Base-by-base conservation (phyloP, 1,140 invertebrate genomes). In the Drosophila prosaltans region DNA sequence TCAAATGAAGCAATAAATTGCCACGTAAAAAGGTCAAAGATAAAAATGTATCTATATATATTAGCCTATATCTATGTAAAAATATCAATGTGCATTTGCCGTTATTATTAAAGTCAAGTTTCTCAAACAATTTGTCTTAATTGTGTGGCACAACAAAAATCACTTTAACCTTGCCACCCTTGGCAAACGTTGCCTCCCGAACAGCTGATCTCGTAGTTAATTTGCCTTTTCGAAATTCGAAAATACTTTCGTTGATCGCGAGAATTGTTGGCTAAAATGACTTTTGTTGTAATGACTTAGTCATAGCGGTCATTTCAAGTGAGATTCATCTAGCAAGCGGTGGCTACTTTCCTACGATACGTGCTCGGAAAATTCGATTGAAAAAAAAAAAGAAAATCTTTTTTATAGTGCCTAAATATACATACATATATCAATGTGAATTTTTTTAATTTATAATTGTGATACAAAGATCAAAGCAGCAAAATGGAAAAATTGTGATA, bases 1-100 rank as follows among this genome's bases (percentile, higher is more conserved):
- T 45, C 10, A 67, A 84, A 80, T 84, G 78, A 85, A 80, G 70
- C 71, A 68, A 57, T 72, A 72, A 85, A 85, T 81, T 85, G 84
- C 65, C 77, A 65, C 59, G 16, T 60, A 26, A 36, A 41, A 62
- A 43, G 58, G 45, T 64, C 61, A 55, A 60, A 80, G 16, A 16
- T 16, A 16, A 16, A 16, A 26, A 65, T 68, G 65, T 54, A 68
- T 61, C 40, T 36, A 51, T 63, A 58, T 60, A 71, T 74, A 28
- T 28, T 6, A 41, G 21, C 7, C 24, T 48, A 36, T 63, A 36
- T 45, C 21, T 74, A 58, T 51, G 59, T 55, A 36, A 16, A 69
- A 30, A 55, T 65, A 8, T 58, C 11, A 21, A 36, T 39, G 16
- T 48, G 21, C 39, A 30, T 30, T 2, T 24, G 16, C 16, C 3